Evolutionary conservation across 2,113 vertebrate species (phyloP), one percentile per base, ranked within the genome.

Genomic region (Entelurus aequoreus): DNA sequence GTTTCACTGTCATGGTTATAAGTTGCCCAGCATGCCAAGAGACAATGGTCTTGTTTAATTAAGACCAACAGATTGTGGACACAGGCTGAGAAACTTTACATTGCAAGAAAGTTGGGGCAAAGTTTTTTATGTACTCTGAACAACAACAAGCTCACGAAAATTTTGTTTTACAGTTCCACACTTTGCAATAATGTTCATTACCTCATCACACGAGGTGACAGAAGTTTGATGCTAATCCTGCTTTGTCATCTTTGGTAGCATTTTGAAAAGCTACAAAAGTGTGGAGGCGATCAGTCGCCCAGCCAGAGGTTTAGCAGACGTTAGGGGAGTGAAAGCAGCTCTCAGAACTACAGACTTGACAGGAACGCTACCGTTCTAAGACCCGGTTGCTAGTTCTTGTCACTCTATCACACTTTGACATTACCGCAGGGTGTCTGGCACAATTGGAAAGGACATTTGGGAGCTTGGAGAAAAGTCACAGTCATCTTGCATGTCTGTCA

Each of bases 371-470:
- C 4, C 5, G 5, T 40, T 6, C 6, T 16, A 38, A 6, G 8
- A 40, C 37, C 40, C 36, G 38, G 13, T n/a, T 19, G 13, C 5
- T 40, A 13, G 0, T 38, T 40, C 15, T 42, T 38, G 54, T 56
- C 37, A 56, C 16, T 56, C 15, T 11, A 38, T 40, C 35, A 38
- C 35, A 37, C 6, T 6, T 21, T 46, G 42, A 21, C 49, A 10
- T 28, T 13, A n/a, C 54, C 15, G 5, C 15, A 40, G 54, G 54
- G 15, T 16, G 37, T 56, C 54, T 56, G 54, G 37, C 9, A 15
- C 54, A 36, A n/a, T n/a, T n/a, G 54, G 37, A 56, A 56, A 56
- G 54, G 54, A 56, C 54, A 46, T 11, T 16, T 5, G 37, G n/a
- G 36, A 16, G 36, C 54, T 40, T 16, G 5, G 54, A 42, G 54